Evolutionary conservation across 2,113 vertebrate species (phyloP).

Genomic region (Delphinus delphis): DNA sequence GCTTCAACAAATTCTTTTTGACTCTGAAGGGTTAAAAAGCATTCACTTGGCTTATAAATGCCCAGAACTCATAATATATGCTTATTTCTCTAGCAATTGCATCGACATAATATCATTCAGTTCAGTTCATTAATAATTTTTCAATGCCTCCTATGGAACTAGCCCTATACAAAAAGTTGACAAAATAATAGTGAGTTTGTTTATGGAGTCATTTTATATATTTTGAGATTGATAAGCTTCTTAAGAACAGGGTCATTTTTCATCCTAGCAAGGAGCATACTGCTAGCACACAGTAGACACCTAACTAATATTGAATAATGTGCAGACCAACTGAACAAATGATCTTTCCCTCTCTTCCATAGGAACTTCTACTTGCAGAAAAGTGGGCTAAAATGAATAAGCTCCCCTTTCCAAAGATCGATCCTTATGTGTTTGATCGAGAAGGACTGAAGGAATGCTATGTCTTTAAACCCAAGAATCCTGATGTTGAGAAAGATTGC

Average conservation of each 20-base stretch:
- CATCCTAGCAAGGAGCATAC: neutral
- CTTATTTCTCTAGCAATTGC: neutral
- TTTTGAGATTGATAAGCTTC: neutral
- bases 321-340: neutral
- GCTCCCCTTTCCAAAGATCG: conserved; percentile 98
- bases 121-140: neutral
- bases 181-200: neutral
- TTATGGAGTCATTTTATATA: neutral
- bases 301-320: neutral
- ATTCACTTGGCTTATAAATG: neutral
- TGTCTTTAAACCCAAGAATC: conserved; percentile 93
- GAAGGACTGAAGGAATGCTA: conserved; percentile 98
- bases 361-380: conserved; percentile 97
- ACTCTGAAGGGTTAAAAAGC: neutral
- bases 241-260: neutral
- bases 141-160: neutral
- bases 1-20: neutral
- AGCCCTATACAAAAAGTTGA: neutral
- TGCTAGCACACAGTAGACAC: neutral
- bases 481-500: conserved; percentile 92
- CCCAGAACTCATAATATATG: neutral
- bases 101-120: neutral
- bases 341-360: conserved; percentile 25
- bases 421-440: conserved; percentile 95
- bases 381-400: conserved; percentile 99